These are phyloP conservation scores for Pyxicephalus adspersus DNA, from an alignment of 2,113 vertebrate genomes.

Conservation along the genomic window DNA sequence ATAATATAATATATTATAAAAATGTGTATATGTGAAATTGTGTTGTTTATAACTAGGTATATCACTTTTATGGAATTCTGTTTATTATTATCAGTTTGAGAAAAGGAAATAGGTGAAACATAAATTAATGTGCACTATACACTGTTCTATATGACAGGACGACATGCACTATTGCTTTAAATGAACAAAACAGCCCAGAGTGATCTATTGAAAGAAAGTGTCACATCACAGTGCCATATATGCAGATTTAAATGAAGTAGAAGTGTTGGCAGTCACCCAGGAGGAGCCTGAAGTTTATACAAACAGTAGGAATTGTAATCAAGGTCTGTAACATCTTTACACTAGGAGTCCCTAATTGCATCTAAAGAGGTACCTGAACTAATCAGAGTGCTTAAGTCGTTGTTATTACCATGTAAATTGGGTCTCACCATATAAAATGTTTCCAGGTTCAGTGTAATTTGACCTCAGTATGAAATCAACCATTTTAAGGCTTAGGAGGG, in stretches of 20 bases:
- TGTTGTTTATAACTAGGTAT: no score
- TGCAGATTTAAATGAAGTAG: conserved; percentile 33
- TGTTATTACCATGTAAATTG: conserved; percentile 54
- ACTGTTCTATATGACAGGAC: background rate
- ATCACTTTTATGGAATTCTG: no score
- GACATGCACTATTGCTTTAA: conserved; percentile 11
- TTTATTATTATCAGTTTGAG: no score
- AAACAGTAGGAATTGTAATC: conserved; percentile 55
- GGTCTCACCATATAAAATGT: conserved; percentile 31
- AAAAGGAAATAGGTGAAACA: background rate
- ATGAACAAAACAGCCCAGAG: conserved; percentile 1
- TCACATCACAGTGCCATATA: conserved; percentile 42
- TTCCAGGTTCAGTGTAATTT: conserved; percentile 44
- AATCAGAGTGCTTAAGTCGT: conserved; percentile 53
- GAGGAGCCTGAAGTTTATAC: conserved; percentile 43
- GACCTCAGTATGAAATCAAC: conserved; percentile 40
- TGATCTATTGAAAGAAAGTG: conserved; percentile 16
- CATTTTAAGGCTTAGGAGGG: conserved; percentile 31
- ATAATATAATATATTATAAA: no score
- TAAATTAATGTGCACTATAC: background rate
- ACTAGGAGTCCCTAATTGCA: conserved; percentile 54
- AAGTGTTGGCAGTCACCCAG: conserved; percentile 49
- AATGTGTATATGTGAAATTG: no score
- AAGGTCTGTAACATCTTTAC: conserved; percentile 48
- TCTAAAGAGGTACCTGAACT: conserved; percentile 55